Conservation (phyloP, 2,888 invertebrate species). For the Drosophila putrida region DNA sequence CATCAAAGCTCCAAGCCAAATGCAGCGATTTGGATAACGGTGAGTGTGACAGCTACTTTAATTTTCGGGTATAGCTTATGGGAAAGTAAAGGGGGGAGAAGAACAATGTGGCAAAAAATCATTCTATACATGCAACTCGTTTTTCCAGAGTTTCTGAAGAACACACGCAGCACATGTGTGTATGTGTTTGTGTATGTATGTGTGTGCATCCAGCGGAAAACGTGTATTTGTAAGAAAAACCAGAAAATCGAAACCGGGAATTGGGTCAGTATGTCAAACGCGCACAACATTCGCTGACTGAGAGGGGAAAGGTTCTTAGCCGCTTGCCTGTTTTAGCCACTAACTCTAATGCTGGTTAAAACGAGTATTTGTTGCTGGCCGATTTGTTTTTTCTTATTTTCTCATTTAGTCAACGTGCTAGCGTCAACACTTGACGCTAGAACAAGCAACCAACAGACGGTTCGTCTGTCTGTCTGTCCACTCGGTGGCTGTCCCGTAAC, state of each 20-base stretch:
- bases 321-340: constrained; percentile 34
- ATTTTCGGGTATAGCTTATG: constrained; percentile 12
- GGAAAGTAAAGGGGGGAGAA: constrained; percentile 1
- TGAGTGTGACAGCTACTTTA: constrained; percentile 17
- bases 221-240: constrained; percentile 77
- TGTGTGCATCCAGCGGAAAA: constrained; percentile 70
- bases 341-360: constrained; percentile 55
- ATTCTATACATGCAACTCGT: constrained; percentile 65
- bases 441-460: constrained; percentile 13
- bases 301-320: constrained; percentile 45
- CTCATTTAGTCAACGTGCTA: constrained; percentile 36
- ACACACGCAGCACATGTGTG: constrained; percentile 33
- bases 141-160: constrained; percentile 42
- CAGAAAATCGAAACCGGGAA: constrained; percentile 83
- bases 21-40: constrained; percentile 36
- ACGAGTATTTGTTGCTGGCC: constrained; percentile 49
- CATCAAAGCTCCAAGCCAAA: constrained; percentile 18
- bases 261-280: constrained; percentile 82
- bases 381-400: constrained; percentile 68
- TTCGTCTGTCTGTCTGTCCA: not conserved
- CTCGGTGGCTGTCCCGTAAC: constrained; percentile 24
- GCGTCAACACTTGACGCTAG: constrained; percentile 64
- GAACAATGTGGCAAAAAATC: constrained; percentile 52
- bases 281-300: constrained; percentile 40
- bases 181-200: constrained; percentile 28